These are phyloP conservation scores for Laothoe populi DNA, from an alignment of 2,888 invertebrate species.

Conservation along the genomic window DNA sequence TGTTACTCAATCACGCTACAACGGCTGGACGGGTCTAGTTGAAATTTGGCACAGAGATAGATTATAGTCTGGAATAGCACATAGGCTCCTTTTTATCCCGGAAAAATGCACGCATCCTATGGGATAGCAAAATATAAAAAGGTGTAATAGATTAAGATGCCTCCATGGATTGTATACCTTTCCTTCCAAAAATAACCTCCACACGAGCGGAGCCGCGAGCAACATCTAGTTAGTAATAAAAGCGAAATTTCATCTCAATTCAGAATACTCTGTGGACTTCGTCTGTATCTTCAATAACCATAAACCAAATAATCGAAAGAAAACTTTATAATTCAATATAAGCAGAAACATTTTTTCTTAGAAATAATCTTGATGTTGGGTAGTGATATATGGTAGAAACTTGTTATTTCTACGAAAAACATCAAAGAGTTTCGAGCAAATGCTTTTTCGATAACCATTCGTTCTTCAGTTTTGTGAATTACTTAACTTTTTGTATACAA, in stretches of 20 bases:
- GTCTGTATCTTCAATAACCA: background rate
- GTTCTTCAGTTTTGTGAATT: conserved; percentile 14
- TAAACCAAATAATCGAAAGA: background rate
- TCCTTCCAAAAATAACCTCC: no score
- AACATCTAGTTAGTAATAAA: no score
- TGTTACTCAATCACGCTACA: no score
- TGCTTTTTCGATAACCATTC: conserved; percentile 12
- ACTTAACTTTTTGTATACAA: conserved; percentile 10
- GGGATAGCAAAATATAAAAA: no score
- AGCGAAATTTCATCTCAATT: background rate
- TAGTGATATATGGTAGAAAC: conserved; percentile 20
- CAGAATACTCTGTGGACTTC: background rate
- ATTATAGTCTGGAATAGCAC: no score
- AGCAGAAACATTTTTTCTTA: conserved; percentile 7
- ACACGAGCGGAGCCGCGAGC: no score
- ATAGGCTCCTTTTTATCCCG: no score
- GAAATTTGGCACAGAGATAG: no score
- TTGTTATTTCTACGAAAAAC: conserved; percentile 20
- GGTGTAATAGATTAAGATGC: no score
- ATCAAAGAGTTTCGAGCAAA: conserved; percentile 25
- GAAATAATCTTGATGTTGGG: conserved; percentile 1
- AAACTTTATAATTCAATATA: conserved; percentile 13
- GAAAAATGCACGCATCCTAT: no score
- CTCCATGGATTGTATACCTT: no score
- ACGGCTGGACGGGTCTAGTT: no score